Conservation (phyloP, 2,888 invertebrate species). For the Polylopha cassiicola region DNA sequence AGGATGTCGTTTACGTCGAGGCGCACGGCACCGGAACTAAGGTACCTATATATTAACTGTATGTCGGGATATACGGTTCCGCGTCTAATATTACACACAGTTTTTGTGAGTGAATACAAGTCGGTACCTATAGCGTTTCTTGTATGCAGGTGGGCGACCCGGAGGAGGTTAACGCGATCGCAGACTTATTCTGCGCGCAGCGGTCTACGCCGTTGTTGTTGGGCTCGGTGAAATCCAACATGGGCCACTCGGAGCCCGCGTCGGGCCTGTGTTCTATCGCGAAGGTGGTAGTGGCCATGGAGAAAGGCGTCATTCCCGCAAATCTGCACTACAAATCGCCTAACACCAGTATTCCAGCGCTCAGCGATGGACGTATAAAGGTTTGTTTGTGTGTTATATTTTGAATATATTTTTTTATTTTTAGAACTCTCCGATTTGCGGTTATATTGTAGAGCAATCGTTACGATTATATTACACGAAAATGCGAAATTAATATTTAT, state of each 20-base stretch:
- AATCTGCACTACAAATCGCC: constrained; percentile 94
- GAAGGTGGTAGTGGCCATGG: constrained; percentile 95
- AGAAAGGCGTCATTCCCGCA: constrained; percentile 90
- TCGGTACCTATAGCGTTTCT: constrained; percentile 1
- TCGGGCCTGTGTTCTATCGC: constrained; percentile 94
- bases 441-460: no score
- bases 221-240: constrained; percentile 98
- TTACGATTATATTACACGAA: no score
- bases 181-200: constrained; percentile 91
- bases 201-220: constrained; percentile 88
- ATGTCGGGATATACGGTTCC: not conserved
- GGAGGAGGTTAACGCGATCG: constrained; percentile 96
- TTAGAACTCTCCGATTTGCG: no score
- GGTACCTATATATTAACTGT: constrained; percentile 47
- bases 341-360: constrained; percentile 93
- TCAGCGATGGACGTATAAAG: constrained; percentile 92
- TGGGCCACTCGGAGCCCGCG: constrained; percentile 98
- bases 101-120: constrained; percentile 3
- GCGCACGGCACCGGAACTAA: constrained; percentile 99
- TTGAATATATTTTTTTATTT: no score
- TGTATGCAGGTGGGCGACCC: constrained; percentile 91
- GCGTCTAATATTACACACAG: not conserved
- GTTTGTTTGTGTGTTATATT: constrained; percentile 40
- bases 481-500: no score
- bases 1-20: constrained; percentile 93